Conservation (phyloP, 1,140 invertebrate species). For the Anthonomus grandis region DNA sequence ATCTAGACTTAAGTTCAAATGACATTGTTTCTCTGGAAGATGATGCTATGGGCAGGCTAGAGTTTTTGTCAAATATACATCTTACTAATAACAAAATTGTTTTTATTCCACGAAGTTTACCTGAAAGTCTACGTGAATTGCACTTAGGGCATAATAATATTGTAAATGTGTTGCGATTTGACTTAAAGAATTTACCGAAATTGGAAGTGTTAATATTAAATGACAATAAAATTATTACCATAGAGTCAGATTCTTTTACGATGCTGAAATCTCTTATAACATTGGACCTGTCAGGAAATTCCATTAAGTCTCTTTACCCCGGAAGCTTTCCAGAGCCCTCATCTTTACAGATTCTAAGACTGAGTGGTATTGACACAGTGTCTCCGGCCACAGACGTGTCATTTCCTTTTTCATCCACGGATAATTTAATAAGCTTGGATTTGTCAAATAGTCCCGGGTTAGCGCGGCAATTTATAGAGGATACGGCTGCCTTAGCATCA, state of each 20-base stretch:
- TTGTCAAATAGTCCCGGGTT: conserved; percentile 70
- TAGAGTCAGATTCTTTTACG: conserved; percentile 65
- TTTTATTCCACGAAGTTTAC: conserved; percentile 64
- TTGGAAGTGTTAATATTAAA: conserved; percentile 68
- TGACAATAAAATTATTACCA: conserved; percentile 62
- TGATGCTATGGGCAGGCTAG: conserved; percentile 78
- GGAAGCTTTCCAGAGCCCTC: conserved; percentile 65
- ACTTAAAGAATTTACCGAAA: conserved; percentile 67
- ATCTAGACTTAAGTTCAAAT: conserved; percentile 80
- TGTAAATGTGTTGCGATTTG: conserved; percentile 58
- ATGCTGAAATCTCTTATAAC: conserved; percentile 62
- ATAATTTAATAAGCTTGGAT: conserved; percentile 67
- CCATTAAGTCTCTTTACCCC: conserved; percentile 61
- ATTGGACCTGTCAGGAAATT: conserved; percentile 76
- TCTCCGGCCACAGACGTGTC: conserved; percentile 59
- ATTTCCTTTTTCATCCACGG: conserved; percentile 66
- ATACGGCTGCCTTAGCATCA: conserved; percentile 66
- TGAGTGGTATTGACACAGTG: conserved; percentile 63
- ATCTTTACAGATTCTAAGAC: conserved; percentile 61
- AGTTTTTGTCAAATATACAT: conserved; percentile 74
- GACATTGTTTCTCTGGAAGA: conserved; percentile 74
- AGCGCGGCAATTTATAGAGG: conserved; percentile 63
- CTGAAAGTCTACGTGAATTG: conserved; percentile 58
- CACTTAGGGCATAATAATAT: conserved; percentile 64
- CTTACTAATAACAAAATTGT: conserved; percentile 72